Conservation (phyloP, 2,797 vertebrate species). For the Cynodonichthys magdalenae region DNA sequence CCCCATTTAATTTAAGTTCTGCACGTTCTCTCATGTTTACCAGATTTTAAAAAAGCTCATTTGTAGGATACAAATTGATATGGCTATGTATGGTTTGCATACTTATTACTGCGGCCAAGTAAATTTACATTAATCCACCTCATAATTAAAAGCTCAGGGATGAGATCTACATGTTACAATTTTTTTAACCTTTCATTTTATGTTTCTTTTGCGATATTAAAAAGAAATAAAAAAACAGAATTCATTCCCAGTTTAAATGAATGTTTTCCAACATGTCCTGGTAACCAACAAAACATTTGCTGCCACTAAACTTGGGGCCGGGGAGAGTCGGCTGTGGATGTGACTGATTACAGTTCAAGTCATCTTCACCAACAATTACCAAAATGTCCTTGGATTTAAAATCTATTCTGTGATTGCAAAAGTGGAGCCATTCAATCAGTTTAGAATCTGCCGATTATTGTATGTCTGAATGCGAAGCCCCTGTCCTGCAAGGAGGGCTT, state of each 20-base stretch:
- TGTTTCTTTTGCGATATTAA: constrained; percentile 2
- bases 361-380: constrained; percentile 23
- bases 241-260: neutral
- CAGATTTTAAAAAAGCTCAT: constrained; percentile 11
- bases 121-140: constrained; percentile 22
- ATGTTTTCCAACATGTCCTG: constrained; percentile 10
- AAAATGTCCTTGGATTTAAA: constrained; percentile 4
- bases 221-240: neutral
- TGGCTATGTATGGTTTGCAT: constrained; percentile 32
- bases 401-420: constrained; percentile 11
- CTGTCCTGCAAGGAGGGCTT: neutral
- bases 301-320: constrained; percentile 17
- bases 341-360: constrained; percentile 18
- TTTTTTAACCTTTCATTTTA: constrained; percentile 10
- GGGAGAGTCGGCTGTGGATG: constrained; percentile 18
- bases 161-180: constrained; percentile 17
- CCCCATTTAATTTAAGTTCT: neutral
- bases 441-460: neutral
- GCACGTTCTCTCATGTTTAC: constrained; percentile 9
- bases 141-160: constrained; percentile 32
- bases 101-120: constrained; percentile 40
- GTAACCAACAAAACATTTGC: constrained; percentile 16
- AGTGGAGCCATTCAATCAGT: constrained; percentile 18
- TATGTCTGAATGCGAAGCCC: neutral
- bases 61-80: constrained; percentile 21